Evolutionary conservation across 2,888 invertebrate species (phyloP).

Genomic region (Mythimna albipuncta): DNA sequence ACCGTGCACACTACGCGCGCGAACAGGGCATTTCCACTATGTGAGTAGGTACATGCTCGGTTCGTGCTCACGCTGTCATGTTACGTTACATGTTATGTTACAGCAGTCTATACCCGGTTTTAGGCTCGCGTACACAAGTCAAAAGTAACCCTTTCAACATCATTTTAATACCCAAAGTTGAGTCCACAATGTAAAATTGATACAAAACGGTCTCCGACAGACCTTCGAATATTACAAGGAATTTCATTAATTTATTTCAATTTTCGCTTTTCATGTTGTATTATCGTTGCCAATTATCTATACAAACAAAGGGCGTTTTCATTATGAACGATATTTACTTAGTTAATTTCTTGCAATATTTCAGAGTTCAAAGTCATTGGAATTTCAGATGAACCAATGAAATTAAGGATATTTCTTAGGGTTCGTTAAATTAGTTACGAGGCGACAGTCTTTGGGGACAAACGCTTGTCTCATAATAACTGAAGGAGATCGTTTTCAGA

Average conservation of each 20-base stretch:
- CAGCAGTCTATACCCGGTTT: background rate
- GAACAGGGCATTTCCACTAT: too few relatives aligned
- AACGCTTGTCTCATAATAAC: slow-evolving; percentile 32
- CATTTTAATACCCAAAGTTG: slow-evolving; percentile 69
- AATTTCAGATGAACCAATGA: slow-evolving; percentile 55
- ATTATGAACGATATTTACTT: slow-evolving; percentile 70
- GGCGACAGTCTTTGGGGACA: slow-evolving; percentile 27
- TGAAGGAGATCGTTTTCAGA: background rate
- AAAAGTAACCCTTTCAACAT: slow-evolving; percentile 65
- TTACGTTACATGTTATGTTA: too few relatives aligned
- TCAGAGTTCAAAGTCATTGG: slow-evolving; percentile 56
- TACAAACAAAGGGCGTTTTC: slow-evolving; percentile 68
- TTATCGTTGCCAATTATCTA: slow-evolving; percentile 73
- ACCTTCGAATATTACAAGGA: slow-evolving; percentile 64
- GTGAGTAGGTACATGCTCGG: too few relatives aligned
- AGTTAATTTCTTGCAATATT: slow-evolving; percentile 68
- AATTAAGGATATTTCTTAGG: slow-evolving; percentile 52
- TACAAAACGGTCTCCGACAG: slow-evolving; percentile 62
- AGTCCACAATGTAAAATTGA: slow-evolving; percentile 64
- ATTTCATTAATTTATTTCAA: slow-evolving; percentile 73
- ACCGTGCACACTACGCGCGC: too few relatives aligned
- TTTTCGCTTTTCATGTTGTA: slow-evolving; percentile 73
- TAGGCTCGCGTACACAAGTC: slow-evolving; percentile 47
- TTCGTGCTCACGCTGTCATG: too few relatives aligned
- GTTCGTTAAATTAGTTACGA: slow-evolving; percentile 49